Evolutionary conservation across 2,888 invertebrate species (phyloP).

Genomic region (Chrysopilus asiliformis): DNA sequence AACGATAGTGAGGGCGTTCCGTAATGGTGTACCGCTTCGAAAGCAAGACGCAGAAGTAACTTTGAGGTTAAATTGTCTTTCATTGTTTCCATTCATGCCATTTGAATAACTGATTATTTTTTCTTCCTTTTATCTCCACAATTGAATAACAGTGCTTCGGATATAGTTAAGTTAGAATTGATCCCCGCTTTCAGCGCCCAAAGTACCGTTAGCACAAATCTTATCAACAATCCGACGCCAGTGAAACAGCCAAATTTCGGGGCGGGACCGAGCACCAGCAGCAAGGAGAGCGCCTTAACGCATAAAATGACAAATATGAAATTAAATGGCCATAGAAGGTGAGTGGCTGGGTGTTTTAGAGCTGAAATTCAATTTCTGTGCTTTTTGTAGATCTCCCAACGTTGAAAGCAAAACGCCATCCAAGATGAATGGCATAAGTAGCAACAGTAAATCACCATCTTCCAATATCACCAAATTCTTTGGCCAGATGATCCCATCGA

Average conservation of each 20-base stretch:
- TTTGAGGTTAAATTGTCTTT: constrained; percentile 39
- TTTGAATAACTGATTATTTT: constrained; percentile 1
- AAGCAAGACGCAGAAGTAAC: constrained; percentile 46
- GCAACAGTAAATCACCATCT: constrained; percentile 12
- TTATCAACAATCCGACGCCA: constrained; percentile 35
- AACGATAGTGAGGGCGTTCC: constrained; percentile 65
- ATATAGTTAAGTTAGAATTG: constrained; percentile 63
- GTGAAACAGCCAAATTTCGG: constrained; percentile 30
- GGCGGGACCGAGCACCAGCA: constrained; percentile 21
- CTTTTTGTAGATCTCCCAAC: constrained; percentile 7
- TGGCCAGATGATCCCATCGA: constrained; percentile 34
- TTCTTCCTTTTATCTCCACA: neutral
- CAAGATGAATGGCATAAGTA: no score
- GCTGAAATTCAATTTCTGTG: neutral
- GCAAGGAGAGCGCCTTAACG: constrained; percentile 23
- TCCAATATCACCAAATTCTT: constrained; percentile 26
- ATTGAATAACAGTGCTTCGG: constrained; percentile 46
- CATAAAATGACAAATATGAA: constrained; percentile 29
- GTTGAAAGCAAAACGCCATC: constrained; percentile 5
- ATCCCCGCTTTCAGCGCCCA: constrained; percentile 48
- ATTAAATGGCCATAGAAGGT: constrained; percentile 25
- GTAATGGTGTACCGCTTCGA: constrained; percentile 51
- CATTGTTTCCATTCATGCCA: neutral
- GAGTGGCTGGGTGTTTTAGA: no score
- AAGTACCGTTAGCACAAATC: constrained; percentile 26